Evolutionary conservation across 2,797 vertebrate species (phyloP).

Genomic region (Coregonus sp.): DNA sequence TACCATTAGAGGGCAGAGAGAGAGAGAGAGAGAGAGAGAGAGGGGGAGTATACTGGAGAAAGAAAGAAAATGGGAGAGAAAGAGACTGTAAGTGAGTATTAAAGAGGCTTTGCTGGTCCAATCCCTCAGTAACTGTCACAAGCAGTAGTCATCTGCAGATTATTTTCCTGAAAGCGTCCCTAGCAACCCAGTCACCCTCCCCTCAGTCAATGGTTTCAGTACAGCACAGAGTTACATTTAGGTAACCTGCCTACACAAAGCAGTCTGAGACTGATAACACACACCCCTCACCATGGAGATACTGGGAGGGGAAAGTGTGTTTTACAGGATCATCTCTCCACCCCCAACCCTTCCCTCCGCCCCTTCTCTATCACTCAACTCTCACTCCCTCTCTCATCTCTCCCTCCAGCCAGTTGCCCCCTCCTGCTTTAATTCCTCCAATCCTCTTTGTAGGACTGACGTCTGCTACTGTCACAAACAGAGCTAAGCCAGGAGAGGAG

Average conservation of each 20-base stretch:
- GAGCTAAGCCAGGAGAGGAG: conserved; percentile 67
- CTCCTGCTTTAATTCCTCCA: conserved; percentile 80
- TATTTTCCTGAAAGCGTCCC: conserved; percentile 64
- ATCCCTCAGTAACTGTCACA: conserved; percentile 78
- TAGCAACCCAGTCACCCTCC: conserved; percentile 35
- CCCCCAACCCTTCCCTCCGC: conserved; percentile 54
- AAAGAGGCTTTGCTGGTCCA: conserved; percentile 80
- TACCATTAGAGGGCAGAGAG: neutral
- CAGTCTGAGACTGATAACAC: neutral
- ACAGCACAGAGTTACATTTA: neutral
- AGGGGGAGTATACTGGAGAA: conserved; percentile 46
- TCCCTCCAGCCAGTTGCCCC: conserved; percentile 22
- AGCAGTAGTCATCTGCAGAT: conserved; percentile 80
- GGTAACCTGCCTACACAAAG: neutral
- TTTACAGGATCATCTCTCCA: conserved; percentile 55
- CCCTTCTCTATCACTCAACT: conserved; percentile 54
- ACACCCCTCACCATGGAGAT: conserved; percentile 40
- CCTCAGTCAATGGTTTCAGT: neutral
- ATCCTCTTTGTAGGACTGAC: conserved; percentile 87
- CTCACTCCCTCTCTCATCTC: conserved; percentile 15
- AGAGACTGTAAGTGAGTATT: conserved; percentile 22
- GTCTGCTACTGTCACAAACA: conserved; percentile 82
- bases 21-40: conserved; percentile 54
- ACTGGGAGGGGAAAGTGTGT: conserved; percentile 49
- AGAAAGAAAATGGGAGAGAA: conserved; percentile 1